Percentiles rank a stretch among this genome's conserved stretches.
Conservation (phyloP, 2,888 invertebrate species). For the Leptopilina myrica region DNA sequence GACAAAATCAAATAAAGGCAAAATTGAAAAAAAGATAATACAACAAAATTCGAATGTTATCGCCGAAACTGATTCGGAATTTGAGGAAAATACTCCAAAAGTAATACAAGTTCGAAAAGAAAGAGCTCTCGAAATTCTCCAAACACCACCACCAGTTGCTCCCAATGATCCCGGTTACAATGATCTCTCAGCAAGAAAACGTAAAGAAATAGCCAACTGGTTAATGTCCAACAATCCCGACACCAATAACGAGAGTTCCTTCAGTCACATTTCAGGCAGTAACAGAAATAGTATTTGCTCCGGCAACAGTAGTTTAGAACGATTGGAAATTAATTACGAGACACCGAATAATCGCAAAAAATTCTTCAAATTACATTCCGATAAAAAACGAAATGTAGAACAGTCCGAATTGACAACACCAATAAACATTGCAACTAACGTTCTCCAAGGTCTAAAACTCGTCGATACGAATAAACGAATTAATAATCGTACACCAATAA, state of each 20-base stretch:
- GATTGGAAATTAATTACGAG: conserved; percentile 71
- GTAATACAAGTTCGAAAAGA: neutral
- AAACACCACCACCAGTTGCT: neutral
- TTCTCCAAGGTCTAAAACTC: conserved; percentile 7
- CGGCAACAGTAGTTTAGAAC: conserved; percentile 73
- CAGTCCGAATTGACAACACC: conserved; percentile 7
- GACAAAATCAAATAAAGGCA: neutral
- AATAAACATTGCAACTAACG: neutral
- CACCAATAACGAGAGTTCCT: conserved; percentile 63
- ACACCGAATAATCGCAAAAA: conserved; percentile 74
- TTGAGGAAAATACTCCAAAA: conserved; percentile 7
- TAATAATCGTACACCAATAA: conserved; percentile 13
- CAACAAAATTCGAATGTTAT: neutral
- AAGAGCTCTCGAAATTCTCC: neutral
- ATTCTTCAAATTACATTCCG: conserved; percentile 51
- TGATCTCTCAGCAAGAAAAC: conserved; percentile 66
- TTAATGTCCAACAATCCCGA: conserved; percentile 63
- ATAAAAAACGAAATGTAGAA: conserved; percentile 19
- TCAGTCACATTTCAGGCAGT: conserved; percentile 63
- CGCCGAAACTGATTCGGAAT: conserved; percentile 1
- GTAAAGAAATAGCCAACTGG: conserved; percentile 70
- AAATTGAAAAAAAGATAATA: no score
- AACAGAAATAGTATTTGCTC: conserved; percentile 65
- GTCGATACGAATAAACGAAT: conserved; percentile 22
- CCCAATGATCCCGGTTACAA: conserved; percentile 25